Evolutionary conservation across 2,888 invertebrate genomes (phyloP), one percentile per base, ranked within the genome.

Genomic region (Hirtodrosophila alboralis): DNA sequence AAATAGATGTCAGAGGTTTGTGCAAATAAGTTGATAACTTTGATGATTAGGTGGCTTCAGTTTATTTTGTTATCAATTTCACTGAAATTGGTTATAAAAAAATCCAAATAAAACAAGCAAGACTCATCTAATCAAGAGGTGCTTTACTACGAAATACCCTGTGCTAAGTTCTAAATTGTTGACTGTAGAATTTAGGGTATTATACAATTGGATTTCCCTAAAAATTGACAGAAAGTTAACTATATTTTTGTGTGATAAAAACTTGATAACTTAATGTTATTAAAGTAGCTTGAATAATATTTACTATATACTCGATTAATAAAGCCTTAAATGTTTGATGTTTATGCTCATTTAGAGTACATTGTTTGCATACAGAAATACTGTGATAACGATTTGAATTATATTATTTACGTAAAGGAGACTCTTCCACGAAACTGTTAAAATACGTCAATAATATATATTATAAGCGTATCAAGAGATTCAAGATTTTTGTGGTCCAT

Each of bases 21-120:
- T 36, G 48, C 12, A 67, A 40, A 62, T 48, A 47, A 10, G 14
- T 8, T 54, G 9, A 51, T 67, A 52, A 23, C 28, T 47, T 40
- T 31, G 44, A 12, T 26, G 31, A 13, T 16, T 27, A 53, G 10
- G 9, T 13, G 12, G 16, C 9, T 8, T 8, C 4, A 10, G 16
- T 9, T 54, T 28, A 7, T 56, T 62, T 33, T 23, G 31, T 63
- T 53, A 68, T 68, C 53, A 69, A 64, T 37, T 58, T 51, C 53
- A 47, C 27, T 21, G 45, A 53, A 51, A 40, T 18, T 18, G 13
- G 13, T 13, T 14, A 52, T 45, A 33, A 48, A 40, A 48, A 40
- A 33, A n/a, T 45, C 1, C 4, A 36, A 44, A 36, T 30, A 40
- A 23, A 6, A 31, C 8, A 6, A 12, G 37, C 30, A 18, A 21